Base-by-base conservation (phyloP, 2,888 invertebrate species). In the Sussaba pulchella region DNA sequence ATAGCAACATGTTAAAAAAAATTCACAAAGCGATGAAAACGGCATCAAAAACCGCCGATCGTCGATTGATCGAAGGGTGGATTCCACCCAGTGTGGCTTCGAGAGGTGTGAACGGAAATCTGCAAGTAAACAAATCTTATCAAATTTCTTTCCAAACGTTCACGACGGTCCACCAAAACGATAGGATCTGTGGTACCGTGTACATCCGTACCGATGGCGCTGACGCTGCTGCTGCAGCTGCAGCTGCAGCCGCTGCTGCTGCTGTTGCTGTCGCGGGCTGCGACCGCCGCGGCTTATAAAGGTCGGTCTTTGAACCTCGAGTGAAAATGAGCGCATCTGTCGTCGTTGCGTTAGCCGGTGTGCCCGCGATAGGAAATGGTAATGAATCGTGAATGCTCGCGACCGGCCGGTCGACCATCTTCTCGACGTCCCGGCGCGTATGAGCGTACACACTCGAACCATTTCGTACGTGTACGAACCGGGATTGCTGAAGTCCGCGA, bases 281-380 rank as follows among this genome's bases (percentile, higher is more conserved):
- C 43, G 43, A 43, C 66, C 45, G 57, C 64, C 57, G 70, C 61
- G 43, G 78, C 81, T 81, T 70, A 73, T 78, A 81, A 78, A 82
- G 79, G 82, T 78, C 81, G 82, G 83, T 82, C 82, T 82, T 84
- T 83, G 82, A 83, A 84, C 82, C 78, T 76, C 81, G 77, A 84
- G 83, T 83, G 82, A 84, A 84, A 84, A 84, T 82, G 81, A 84
- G 81, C 81, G 82, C 82, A 84, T 84, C 83, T 84, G 73, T 82
- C 78, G 73, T 67, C 71, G 54, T 54, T 31, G 54, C 52, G 12
- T 52, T 24, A 24, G 69, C 70, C 57, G 61, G 24, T 12, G 66
- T 78, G 71, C 71, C 80, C 75, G 80, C 81, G 78, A 78, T 82
- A 76, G 79, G 82, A 82, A 82, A 82, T 82, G 82, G 79, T 76